These are phyloP conservation scores for Cheilosia pagana DNA, from an alignment of 2,888 invertebrate genomes.

Conservation along the genomic window DNA sequence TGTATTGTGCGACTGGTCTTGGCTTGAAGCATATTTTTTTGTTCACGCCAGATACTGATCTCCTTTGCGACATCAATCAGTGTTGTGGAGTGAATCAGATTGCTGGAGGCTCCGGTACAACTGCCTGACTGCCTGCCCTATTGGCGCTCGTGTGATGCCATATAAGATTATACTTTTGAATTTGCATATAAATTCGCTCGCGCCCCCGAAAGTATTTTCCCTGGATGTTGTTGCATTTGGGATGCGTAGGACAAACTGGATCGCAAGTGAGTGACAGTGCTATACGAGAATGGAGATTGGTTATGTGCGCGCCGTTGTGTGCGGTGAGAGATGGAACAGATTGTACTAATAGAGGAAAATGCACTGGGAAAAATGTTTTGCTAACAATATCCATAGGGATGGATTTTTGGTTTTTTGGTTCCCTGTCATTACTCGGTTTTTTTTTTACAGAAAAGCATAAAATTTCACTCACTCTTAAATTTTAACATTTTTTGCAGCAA, in stretches of 20 bases:
- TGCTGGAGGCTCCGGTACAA: background rate
- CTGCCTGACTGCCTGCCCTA: too few species aligned
- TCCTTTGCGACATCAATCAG: conserved; percentile 46
- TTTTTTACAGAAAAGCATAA: too few species aligned
- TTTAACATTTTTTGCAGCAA: too few species aligned
- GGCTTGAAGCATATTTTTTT: conserved; percentile 3
- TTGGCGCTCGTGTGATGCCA: background rate
- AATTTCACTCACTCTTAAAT: too few species aligned
- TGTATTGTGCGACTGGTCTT: conserved; percentile 26
- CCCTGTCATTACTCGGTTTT: too few species aligned
- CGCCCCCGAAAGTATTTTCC: conserved; percentile 23
- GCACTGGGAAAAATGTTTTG: background rate
- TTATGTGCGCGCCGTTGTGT: conserved; percentile 16
- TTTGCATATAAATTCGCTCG: conserved; percentile 16
- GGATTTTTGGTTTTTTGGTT: too few species aligned
- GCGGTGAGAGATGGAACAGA: conserved; percentile 21
- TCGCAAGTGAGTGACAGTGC: conserved; percentile 36
- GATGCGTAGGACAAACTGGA: conserved; percentile 57
- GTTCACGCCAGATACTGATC: conserved; percentile 35
- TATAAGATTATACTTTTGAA: background rate
- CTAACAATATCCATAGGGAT: background rate
- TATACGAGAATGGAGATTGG: conserved; percentile 17
- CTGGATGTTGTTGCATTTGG: background rate
- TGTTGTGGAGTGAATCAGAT: conserved; percentile 14
- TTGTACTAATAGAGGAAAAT: conserved; percentile 7